These are phyloP conservation scores for Arnoldichthys spilopterus DNA, from an alignment of 2,797 vertebrate species.

Conservation along the genomic window DNA sequence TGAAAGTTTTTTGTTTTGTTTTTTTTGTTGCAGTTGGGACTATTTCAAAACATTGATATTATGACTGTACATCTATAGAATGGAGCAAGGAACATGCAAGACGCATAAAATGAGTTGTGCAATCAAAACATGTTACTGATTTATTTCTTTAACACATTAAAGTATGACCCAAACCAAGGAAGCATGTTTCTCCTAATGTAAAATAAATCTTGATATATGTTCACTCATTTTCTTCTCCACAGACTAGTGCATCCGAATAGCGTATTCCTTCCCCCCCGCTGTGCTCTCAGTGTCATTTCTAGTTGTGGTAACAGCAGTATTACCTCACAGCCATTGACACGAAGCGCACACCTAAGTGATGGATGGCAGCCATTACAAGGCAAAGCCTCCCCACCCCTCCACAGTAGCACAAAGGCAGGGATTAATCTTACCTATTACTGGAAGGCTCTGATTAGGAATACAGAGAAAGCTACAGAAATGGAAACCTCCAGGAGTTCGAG, in stretches of 20 bases:
- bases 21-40: slow-evolving; percentile 12
- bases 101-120: not conserved
- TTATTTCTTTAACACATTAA: slow-evolving; percentile 10
- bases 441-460: slow-evolving; percentile 55
- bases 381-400: slow-evolving; percentile 47
- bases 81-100: not conserved
- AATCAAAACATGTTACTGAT: not conserved
- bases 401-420: slow-evolving; percentile 51
- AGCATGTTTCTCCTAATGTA: not conserved
- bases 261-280: slow-evolving; percentile 13
- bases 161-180: slow-evolving; percentile 5
- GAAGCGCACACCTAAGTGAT: slow-evolving; percentile 58
- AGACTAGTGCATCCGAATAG: slow-evolving; percentile 25
- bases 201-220: slow-evolving; percentile 2
- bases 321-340: slow-evolving; percentile 57
- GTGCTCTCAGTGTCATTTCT: slow-evolving; percentile 45
- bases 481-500: slow-evolving; percentile 39
- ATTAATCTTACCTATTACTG: slow-evolving; percentile 60
- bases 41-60: slow-evolving; percentile 2
- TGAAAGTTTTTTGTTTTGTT: slow-evolving; percentile 43
- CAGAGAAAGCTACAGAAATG: slow-evolving; percentile 40
- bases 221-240: slow-evolving; percentile 22
- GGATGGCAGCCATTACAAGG: slow-evolving; percentile 61
- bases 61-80: not conserved
- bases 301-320: slow-evolving; percentile 49